phyloP scores from a whole-genome alignment of 2,888 invertebrate genomes.

The Drosophila fulvimacula region DNA sequence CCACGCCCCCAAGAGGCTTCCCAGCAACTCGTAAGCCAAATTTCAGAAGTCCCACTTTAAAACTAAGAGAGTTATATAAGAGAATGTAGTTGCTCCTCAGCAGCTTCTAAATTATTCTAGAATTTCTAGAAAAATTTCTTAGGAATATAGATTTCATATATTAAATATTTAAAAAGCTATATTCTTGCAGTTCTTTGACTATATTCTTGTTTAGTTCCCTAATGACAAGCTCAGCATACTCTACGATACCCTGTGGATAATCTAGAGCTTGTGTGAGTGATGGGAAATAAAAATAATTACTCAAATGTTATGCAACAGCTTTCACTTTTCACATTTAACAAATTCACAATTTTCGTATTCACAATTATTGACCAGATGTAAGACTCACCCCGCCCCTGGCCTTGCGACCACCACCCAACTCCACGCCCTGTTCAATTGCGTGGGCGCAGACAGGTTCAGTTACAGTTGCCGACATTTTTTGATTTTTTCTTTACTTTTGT shows the following conservation, averaged over 20 bases:
- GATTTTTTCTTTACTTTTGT: background rate
- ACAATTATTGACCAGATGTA: slow-evolving; percentile 37
- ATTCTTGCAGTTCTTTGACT: no score
- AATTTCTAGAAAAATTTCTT: no score
- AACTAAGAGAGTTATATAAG: no score
- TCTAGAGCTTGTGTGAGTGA: slow-evolving; percentile 11
- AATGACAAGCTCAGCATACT: no score
- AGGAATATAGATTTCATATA: no score
- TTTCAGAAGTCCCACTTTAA: no score
- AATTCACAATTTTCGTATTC: slow-evolving; percentile 35
- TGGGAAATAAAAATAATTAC: slow-evolving; percentile 74
- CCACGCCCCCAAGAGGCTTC: no score
- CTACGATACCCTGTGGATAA: background rate
- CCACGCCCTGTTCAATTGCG: slow-evolving; percentile 23
- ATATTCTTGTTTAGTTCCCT: no score
- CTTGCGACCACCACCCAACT: background rate
- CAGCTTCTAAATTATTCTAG: no score
- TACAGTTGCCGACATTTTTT: slow-evolving; percentile 11
- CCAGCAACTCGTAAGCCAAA: no score
- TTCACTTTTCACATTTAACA: slow-evolving; percentile 72
- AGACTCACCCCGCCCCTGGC: slow-evolving; percentile 2
- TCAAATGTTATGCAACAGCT: slow-evolving; percentile 76
- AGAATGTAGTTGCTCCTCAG: no score
- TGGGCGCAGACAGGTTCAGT: slow-evolving; percentile 47
- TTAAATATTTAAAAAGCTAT: no score